Percentiles rank a stretch among this genome's conserved stretches.
phyloP scores from a whole-genome alignment of 2,888 invertebrate genomes.

The Eristalinus aeneus region DNA sequence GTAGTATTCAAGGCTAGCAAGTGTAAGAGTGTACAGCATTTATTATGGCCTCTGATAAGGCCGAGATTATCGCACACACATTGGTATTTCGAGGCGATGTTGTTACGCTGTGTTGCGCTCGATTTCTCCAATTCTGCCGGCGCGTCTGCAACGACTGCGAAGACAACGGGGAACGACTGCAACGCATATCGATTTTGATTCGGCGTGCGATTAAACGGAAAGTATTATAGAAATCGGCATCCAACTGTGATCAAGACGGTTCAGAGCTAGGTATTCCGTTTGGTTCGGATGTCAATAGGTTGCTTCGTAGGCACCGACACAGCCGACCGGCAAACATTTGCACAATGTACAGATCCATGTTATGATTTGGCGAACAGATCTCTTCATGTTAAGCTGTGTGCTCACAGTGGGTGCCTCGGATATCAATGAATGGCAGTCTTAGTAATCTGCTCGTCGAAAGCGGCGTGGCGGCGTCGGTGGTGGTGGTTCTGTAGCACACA shows the following conservation, averaged over 20 bases:
- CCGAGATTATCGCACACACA: slow-evolving; percentile 68
- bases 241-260: slow-evolving; percentile 71
- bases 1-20: slow-evolving; percentile 71
- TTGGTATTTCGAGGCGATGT: slow-evolving; percentile 67
- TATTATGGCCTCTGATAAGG: slow-evolving; percentile 69
- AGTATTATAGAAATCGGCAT: slow-evolving; percentile 72
- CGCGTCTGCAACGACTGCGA: slow-evolving; percentile 48
- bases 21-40: slow-evolving; percentile 71
- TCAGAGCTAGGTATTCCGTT: slow-evolving; percentile 61
- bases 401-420: slow-evolving; percentile 70
- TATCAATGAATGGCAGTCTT: slow-evolving; percentile 66
- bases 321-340: slow-evolving; percentile 70
- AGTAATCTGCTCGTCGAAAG: slow-evolving; percentile 36
- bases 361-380: slow-evolving; percentile 74
- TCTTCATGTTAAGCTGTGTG: slow-evolving; percentile 72
- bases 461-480: slow-evolving; percentile 13
- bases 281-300: slow-evolving; percentile 67
- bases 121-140: slow-evolving; percentile 60
- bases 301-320: slow-evolving; percentile 67
- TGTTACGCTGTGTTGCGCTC: slow-evolving; percentile 53
- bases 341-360: slow-evolving; percentile 73
- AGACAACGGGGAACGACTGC: slow-evolving; percentile 42
- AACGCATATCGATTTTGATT: slow-evolving; percentile 71
- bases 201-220: slow-evolving; percentile 65
- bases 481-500: slow-evolving; percentile 28